Conservation (phyloP, 2,888 invertebrate genomes). For the Cheilosia variabilis region DNA sequence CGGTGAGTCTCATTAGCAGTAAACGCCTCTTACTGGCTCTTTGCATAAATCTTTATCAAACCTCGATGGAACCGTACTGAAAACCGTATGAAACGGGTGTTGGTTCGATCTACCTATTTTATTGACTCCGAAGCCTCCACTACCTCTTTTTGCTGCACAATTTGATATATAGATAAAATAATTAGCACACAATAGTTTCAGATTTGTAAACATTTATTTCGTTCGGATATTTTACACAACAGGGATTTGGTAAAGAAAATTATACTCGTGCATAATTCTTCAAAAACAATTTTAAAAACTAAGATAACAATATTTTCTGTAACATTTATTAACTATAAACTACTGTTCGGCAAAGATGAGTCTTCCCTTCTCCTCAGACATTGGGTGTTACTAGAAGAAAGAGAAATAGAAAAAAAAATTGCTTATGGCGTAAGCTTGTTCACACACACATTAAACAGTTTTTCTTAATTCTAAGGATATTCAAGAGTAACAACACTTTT, state of each 20-base stretch:
- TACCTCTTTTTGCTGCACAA: too few species aligned
- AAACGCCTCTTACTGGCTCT: too few species aligned
- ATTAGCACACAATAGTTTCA: too few species aligned
- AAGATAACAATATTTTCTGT: slow-evolving; percentile 2
- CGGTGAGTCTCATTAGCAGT: too few species aligned
- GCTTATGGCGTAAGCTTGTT: slow-evolving; percentile 47
- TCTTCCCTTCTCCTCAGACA: not conserved
- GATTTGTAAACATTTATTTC: slow-evolving; percentile 18
- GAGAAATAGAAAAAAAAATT: slow-evolving; percentile 43
- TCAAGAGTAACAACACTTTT: not conserved
- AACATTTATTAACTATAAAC: slow-evolving; percentile 4
- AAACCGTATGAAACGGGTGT: too few species aligned
- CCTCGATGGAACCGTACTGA: too few species aligned
- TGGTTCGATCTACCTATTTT: too few species aligned
- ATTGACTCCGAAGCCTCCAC: too few species aligned
- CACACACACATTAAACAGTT: slow-evolving; percentile 22
- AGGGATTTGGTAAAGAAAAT: not conserved
- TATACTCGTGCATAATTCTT: not conserved
- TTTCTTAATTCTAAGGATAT: slow-evolving; percentile 35
- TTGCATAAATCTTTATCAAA: too few species aligned
- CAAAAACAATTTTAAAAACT: slow-evolving; percentile 6
- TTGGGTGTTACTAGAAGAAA: slow-evolving; percentile 31
- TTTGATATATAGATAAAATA: too few species aligned
- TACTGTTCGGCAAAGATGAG: slow-evolving; percentile 4
- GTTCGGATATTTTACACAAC: not conserved